phyloP scores from a whole-genome alignment of 2,113 vertebrate genomes.

The Daboia siamensis region DNA sequence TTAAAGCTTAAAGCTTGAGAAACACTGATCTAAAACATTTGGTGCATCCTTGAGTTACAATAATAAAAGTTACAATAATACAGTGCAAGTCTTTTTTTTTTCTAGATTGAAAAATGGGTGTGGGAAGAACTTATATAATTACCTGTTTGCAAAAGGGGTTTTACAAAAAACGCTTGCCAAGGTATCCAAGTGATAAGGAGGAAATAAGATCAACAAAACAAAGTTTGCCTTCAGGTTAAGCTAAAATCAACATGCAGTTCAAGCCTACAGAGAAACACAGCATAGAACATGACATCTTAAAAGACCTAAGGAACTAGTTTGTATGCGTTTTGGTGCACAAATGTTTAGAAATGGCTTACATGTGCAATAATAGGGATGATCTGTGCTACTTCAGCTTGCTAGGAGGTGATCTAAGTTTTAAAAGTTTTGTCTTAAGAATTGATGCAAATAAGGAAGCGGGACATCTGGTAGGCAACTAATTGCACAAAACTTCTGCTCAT shows the following conservation, averaged over 20 bases:
- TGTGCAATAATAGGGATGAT: not conserved
- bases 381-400: not conserved
- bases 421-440: not conserved
- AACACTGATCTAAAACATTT: not conserved
- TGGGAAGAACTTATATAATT: not conserved
- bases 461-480: not conserved
- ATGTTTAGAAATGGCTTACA: not conserved
- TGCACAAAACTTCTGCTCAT: not conserved
- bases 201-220: constrained; percentile 24
- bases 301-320: not conserved
- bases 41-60: not conserved
- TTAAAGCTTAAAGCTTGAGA: not conserved
- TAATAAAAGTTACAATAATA: not conserved
- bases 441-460: not conserved
- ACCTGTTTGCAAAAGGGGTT: not conserved
- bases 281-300: not conserved
- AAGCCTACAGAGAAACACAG: not conserved
- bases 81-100: not conserved
- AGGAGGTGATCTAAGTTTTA: not conserved
- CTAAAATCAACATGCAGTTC: constrained; percentile 17
- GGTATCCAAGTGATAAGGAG: constrained; percentile 3
- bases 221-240: not conserved
- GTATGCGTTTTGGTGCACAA: not conserved
- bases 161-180: not conserved
- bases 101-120: not conserved